Conservation (phyloP, 2,113 vertebrate species). For the Cololabis saira region DNA sequence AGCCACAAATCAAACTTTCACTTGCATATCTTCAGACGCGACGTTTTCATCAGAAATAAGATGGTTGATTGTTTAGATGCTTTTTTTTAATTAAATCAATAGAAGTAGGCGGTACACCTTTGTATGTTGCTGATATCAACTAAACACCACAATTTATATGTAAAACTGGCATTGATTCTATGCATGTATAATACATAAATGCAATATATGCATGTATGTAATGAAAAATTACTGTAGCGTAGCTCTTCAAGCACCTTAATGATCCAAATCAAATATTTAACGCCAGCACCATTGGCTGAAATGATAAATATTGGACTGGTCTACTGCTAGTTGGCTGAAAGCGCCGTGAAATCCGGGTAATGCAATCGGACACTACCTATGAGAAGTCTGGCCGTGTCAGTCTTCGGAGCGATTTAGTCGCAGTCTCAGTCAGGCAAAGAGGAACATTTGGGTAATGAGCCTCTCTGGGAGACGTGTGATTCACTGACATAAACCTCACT, state of each 20-base stretch:
- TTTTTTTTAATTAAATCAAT: neutral
- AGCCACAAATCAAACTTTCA: constrained; percentile 66
- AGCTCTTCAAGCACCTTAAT: neutral
- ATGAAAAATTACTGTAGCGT: neutral
- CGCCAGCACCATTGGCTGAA: neutral
- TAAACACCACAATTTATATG: neutral
- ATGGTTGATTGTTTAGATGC: neutral
- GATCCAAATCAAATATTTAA: neutral
- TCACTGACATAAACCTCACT: constrained; percentile 11
- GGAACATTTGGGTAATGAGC: constrained; percentile 40
- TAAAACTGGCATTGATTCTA: neutral
- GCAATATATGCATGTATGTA: too few species aligned
- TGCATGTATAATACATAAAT: neutral
- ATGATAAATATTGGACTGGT: neutral
- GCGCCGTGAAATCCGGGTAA: neutral
- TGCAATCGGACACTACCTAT: neutral
- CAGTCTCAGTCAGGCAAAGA: constrained; percentile 9
- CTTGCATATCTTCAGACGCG: constrained; percentile 26
- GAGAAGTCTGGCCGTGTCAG: neutral
- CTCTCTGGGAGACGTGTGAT: constrained; percentile 19
- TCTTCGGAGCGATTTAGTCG: constrained; percentile 36
- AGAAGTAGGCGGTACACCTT: too few species aligned
- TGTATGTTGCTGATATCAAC: too few species aligned
- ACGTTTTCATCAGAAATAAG: constrained; percentile 13
- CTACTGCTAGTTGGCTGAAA: neutral